Conservation (phyloP, 30 jellyfish, hydroid and myxozoan genomes). For the Pelagia noctiluca region DNA sequence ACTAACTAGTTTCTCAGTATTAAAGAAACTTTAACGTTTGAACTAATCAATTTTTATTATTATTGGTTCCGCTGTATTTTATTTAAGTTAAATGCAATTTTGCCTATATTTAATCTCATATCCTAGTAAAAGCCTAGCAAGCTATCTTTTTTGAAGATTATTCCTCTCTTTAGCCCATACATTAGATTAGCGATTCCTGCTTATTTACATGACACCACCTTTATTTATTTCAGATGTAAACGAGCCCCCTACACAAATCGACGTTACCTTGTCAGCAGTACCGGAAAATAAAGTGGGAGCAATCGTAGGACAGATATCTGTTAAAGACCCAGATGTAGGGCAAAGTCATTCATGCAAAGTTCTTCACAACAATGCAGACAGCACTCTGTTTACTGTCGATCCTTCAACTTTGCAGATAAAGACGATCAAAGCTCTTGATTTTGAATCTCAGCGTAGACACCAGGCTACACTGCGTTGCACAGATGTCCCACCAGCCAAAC, state of each 20-base stretch:
- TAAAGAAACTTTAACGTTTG: too few species aligned
- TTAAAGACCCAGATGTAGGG: constrained; percentile 68
- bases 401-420: constrained; percentile 13
- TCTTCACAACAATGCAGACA: constrained; percentile 20
- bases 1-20: too few species aligned
- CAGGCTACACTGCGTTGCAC: constrained; percentile 44
- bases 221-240: constrained; percentile 58
- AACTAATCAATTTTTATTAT: too few species aligned
- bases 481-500: constrained; percentile 33
- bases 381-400: constrained; percentile 39
- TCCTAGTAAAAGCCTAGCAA: too few species aligned
- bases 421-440: constrained; percentile 52
- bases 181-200: too few species aligned
- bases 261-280: constrained; percentile 8
- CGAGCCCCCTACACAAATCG: constrained; percentile 71
- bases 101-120: too few species aligned
- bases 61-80: too few species aligned
- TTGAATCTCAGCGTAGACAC: constrained; percentile 41
- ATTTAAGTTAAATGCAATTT: too few species aligned
- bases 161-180: too few species aligned
- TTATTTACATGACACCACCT: too few species aligned
- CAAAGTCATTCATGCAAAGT: constrained; percentile 62
- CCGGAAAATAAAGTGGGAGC: constrained; percentile 46
- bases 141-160: too few species aligned
- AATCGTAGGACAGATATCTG: constrained; percentile 43